These are phyloP conservation scores for Blastobasis adustella DNA, from an alignment of 2,888 invertebrate genomes.

Conservation along the genomic window DNA sequence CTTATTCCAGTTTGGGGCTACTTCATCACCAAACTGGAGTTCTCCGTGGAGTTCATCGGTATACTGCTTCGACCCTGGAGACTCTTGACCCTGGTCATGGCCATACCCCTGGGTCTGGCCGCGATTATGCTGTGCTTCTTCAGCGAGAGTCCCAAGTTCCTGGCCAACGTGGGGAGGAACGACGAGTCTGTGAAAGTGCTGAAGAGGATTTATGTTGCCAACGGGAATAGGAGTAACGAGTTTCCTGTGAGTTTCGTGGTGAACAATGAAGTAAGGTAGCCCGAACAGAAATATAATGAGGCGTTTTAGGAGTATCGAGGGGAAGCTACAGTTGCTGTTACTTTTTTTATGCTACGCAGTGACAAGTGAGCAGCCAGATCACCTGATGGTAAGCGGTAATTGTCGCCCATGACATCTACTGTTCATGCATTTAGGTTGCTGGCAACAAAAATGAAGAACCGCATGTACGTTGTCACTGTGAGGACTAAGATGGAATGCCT, in stretches of 20 bases:
- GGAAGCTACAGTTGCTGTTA: too few species aligned
- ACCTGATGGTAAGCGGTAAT: too few species aligned
- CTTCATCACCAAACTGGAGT: slow-evolving; percentile 51
- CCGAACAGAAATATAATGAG: background rate
- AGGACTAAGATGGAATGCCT: too few species aligned
- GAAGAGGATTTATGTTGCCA: slow-evolving; percentile 72
- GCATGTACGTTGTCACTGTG: too few species aligned
- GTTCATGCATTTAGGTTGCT: too few species aligned
- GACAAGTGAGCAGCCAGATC: too few species aligned
- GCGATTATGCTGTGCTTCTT: slow-evolving; percentile 73
- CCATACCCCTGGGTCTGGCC: slow-evolving; percentile 77
- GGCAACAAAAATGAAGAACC: too few species aligned
- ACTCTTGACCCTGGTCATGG: slow-evolving; percentile 58
- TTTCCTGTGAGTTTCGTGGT: slow-evolving; percentile 41
- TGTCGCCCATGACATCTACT: too few species aligned
- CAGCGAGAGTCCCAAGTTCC: slow-evolving; percentile 85
- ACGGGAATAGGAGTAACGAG: slow-evolving; percentile 49
- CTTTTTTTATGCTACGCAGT: too few species aligned
- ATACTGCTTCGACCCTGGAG: slow-evolving; percentile 55
- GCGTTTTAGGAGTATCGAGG: too few species aligned
- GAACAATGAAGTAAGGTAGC: background rate
- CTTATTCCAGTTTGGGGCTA: slow-evolving; percentile 46
- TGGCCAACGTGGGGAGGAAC: slow-evolving; percentile 77
- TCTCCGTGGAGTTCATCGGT: slow-evolving; percentile 40
- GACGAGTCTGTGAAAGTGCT: slow-evolving; percentile 77